Evolutionary conservation across 2,113 vertebrate species (phyloP).

Genomic region (Miniopterus natalensis): DNA sequence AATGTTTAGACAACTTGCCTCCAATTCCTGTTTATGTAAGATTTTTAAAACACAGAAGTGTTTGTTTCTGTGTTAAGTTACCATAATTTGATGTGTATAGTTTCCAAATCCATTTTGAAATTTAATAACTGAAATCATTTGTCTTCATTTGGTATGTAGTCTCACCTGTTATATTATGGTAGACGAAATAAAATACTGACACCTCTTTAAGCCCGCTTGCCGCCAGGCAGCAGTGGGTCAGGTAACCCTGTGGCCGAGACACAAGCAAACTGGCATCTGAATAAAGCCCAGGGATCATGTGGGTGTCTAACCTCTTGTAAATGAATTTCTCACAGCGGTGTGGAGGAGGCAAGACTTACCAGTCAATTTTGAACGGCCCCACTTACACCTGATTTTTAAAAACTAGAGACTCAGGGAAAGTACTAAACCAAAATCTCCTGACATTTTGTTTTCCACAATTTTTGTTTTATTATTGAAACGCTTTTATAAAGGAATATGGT

Average conservation of each 20-base stretch:
- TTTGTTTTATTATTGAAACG: constrained; percentile 64
- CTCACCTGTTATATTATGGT: neutral
- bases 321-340: neutral
- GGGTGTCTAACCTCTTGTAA: neutral
- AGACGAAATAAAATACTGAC: neutral
- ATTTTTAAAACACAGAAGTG: constrained; percentile 43
- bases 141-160: constrained; percentile 28
- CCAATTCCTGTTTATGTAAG: constrained; percentile 13
- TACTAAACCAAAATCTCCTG: constrained; percentile 84
- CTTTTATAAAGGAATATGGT: constrained; percentile 76
- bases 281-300: constrained; percentile 49
- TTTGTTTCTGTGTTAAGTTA: constrained; percentile 45
- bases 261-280: neutral
- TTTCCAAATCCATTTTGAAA: constrained; percentile 48
- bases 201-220: neutral
- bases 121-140: constrained; percentile 47
- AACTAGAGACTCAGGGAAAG: constrained; percentile 87
- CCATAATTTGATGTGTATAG: constrained; percentile 57
- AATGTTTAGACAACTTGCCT: neutral
- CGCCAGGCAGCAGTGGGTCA: neutral
- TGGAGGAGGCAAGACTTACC: constrained; percentile 1
- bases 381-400: constrained; percentile 71
- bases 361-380: constrained; percentile 60
- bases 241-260: neutral
- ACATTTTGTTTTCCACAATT: neutral